These are phyloP conservation scores for Trichogramma dendrolimi DNA, from an alignment of 2,888 invertebrate species.

Conservation along the genomic window DNA sequence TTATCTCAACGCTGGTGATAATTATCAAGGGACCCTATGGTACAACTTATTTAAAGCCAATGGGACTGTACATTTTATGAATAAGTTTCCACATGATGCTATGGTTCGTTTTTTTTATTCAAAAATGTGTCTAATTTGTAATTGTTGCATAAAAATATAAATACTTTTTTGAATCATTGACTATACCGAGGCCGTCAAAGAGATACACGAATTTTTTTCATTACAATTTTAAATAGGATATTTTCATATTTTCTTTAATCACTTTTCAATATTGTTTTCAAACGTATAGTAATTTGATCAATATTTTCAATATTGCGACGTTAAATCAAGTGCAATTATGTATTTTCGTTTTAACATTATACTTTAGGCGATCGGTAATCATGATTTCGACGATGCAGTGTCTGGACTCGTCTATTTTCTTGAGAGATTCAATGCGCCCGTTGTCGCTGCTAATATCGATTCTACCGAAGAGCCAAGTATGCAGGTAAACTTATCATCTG, in stretches of 20 bases:
- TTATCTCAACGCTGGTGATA: conserved; percentile 78
- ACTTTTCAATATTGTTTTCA: background rate
- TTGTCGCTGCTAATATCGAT: conserved; percentile 75
- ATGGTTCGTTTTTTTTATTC: conserved; percentile 55
- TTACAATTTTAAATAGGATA: no score
- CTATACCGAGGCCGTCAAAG: background rate
- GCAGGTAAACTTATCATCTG: conserved; percentile 25
- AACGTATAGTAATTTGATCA: background rate
- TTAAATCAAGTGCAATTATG: background rate
- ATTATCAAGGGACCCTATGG: conserved; percentile 81
- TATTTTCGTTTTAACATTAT: conserved; percentile 4
- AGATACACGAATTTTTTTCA: no score
- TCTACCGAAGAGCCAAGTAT: conserved; percentile 63
- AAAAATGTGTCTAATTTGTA: no score
- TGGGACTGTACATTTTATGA: conserved; percentile 71
- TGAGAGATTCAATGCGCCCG: conserved; percentile 60
- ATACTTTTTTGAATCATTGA: background rate
- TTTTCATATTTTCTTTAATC: no score
- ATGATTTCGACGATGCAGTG: conserved; percentile 79
- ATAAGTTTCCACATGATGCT: conserved; percentile 70
- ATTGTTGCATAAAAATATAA: no score
- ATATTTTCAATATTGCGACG: background rate
- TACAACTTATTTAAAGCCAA: conserved; percentile 71
- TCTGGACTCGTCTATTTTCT: conserved; percentile 71
- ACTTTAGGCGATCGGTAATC: conserved; percentile 74